Evolutionary conservation across 2,113 vertebrate genomes (phyloP).

Genomic region (Corythaixoides concolor): DNA sequence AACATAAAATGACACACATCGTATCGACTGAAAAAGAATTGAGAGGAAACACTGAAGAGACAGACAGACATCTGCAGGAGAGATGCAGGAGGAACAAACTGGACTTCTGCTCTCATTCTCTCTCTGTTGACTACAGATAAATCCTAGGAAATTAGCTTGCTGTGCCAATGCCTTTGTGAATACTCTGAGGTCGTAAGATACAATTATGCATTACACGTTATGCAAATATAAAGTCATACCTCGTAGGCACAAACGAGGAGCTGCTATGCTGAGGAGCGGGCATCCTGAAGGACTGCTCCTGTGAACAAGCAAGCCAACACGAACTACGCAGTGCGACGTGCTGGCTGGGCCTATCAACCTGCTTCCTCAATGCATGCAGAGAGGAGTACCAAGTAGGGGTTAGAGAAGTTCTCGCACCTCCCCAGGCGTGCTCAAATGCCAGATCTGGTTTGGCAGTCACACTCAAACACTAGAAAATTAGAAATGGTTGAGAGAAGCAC

Average conservation of each 20-base stretch:
- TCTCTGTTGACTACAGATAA: not conserved
- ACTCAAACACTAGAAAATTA: not conserved
- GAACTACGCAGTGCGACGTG: accelerated
- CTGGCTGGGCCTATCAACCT: not conserved
- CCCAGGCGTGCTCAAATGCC: not conserved
- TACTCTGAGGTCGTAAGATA: not conserved
- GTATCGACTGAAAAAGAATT: not conserved
- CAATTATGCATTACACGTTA: not conserved
- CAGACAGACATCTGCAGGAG: not conserved
- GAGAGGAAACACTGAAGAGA: not conserved
- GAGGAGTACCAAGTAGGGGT: not conserved
- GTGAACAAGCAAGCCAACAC: not conserved
- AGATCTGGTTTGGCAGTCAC: not conserved
- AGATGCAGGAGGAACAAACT: not conserved
- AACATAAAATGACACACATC: not conserved
- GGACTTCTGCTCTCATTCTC: not conserved
- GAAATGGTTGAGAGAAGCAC: not conserved
- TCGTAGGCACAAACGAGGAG: not conserved
- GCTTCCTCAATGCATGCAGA: not conserved
- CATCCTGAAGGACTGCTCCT: not conserved
- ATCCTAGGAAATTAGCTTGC: not conserved
- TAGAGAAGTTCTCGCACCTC: not conserved
- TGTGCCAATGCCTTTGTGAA: not conserved
- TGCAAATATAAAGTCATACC: not conserved
- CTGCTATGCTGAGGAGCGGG: not conserved